Percentiles rank a stretch among this genome's conserved stretches.
Evolutionary conservation across 2,797 vertebrate species (phyloP).

Genomic region (Oreochromis grahami): DNA sequence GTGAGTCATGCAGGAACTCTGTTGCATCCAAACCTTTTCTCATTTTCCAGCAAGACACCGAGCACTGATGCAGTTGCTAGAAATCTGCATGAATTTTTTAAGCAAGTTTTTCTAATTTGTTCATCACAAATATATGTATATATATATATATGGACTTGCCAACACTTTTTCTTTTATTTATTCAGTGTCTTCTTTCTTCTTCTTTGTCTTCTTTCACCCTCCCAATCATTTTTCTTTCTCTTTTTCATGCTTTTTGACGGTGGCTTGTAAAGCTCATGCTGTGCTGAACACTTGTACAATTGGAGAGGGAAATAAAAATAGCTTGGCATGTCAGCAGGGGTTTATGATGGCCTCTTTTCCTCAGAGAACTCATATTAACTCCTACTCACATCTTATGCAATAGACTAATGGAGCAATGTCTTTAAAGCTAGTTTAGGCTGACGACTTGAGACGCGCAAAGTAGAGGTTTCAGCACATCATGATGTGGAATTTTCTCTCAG

Average conservation of each 20-base stretch:
- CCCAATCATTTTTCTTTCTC: conserved; percentile 15
- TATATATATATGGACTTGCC: not conserved
- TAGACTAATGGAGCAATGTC: conserved; percentile 19
- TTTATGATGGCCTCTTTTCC: conserved; percentile 64
- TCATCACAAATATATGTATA: not conserved
- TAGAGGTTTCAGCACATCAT: not conserved
- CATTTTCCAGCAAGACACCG: not conserved
- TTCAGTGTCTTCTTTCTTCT: not conserved
- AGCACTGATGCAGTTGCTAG: not conserved
- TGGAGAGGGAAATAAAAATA: conserved; percentile 65
- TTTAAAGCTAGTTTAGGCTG: conserved; percentile 13
- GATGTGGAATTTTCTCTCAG: not conserved
- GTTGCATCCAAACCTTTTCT: not conserved
- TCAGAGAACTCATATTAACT: conserved; percentile 55
- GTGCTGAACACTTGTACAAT: conserved; percentile 46
- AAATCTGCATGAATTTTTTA: not conserved
- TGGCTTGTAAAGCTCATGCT: conserved; percentile 40
- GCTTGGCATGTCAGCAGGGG: conserved; percentile 62
- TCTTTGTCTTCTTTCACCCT: not conserved
- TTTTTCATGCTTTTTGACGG: conserved; percentile 5
- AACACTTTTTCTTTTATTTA: not conserved
- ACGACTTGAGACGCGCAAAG: not conserved
- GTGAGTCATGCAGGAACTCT: not conserved
- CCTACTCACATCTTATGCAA: conserved; percentile 41
- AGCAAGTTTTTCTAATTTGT: not conserved